A percentile compares a stretch with the other conserved stretches of the same genome.
phyloP scores from a whole-genome alignment of 2,888 invertebrate species.

The Dendrolimus pini region DNA sequence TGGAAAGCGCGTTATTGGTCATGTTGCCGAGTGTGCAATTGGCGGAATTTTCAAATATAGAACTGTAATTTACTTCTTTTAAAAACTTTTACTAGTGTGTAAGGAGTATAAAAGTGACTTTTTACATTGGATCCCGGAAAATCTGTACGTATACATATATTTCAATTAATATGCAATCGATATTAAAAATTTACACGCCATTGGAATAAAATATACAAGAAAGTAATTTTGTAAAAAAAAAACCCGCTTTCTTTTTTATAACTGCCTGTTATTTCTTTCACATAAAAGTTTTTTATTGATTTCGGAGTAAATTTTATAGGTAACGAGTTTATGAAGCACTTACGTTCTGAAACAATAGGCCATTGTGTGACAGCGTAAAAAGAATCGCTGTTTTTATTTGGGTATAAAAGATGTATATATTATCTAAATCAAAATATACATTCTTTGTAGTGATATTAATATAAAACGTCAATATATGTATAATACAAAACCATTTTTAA shows the following conservation, averaged over 20 bases:
- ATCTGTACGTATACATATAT: too few species aligned
- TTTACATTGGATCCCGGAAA: too few species aligned
- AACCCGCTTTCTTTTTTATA: conserved; percentile 1
- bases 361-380: conserved; percentile 23
- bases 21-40: conserved; percentile 21
- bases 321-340: conserved; percentile 30
- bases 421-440: neutral
- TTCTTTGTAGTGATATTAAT: too few species aligned
- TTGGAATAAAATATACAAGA: too few species aligned
- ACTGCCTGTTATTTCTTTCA: conserved; percentile 9
- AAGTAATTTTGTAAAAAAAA: too few species aligned
- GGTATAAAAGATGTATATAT: neutral
- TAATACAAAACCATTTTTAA: too few species aligned
- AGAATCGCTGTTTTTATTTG: conserved; percentile 15
- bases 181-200: neutral
- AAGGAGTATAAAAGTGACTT: too few species aligned
- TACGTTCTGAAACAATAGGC: conserved; percentile 31
- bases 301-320: conserved; percentile 25
- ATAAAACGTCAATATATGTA: too few species aligned
- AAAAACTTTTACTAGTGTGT: neutral
- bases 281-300: conserved; percentile 23
- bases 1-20: conserved; percentile 36
- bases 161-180: too few species aligned
- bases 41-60: conserved; percentile 43
- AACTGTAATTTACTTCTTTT: conserved; percentile 1